Evolutionary conservation across 2,888 invertebrate genomes (phyloP), one percentile per base, ranked within the genome.

Genomic region (Ichneumoninae sp.): DNA sequence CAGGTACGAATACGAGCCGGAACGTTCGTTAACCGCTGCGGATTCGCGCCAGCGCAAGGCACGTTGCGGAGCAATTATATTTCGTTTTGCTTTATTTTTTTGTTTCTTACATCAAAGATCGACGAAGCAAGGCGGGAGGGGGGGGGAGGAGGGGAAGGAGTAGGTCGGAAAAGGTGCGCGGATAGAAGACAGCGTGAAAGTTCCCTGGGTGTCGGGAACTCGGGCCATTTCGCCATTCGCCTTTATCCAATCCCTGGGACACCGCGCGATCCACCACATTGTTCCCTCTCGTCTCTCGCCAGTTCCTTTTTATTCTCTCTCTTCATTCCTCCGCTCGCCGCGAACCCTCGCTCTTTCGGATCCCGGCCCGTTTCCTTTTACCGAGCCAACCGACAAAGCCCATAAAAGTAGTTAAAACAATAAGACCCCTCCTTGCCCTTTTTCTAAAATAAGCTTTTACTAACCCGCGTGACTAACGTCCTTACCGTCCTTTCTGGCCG

Each of bases 351-450:
- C 57, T n/a, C 70, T 57, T 22, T 66, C 60, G 40, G 36, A 10
- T 65, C 70, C 60, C 26, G 44, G 16, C 33, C 33, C 33, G 50
- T 82, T 82, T 65, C 36, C 66, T 75, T 69, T 44, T 69, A 30
- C 54, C 63, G 47, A 66, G 75, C 57, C 74, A 75, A 47, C 66
- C 84, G 74, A 74, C 74, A 82, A 83, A 85, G 65, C 81, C 60
- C 68, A 73, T 77, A 65, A 84, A 83, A 78, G 82, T 84, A 83
- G 82, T 81, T 87, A 82, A 86, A 85, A 85, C 82, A 82, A 80
- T 78, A 77, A 81, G 68, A 65, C 57, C 70, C 74, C 50, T 71
- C 66, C 10, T 60, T 57, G 65, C 52, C 57, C 54, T 3, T 44
- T 22, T 65, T 66, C 71, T 66, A 70, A 82, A 83, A 77, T 68